Conservation (phyloP, 2,888 invertebrate species). For the Synergus japonicus region DNA sequence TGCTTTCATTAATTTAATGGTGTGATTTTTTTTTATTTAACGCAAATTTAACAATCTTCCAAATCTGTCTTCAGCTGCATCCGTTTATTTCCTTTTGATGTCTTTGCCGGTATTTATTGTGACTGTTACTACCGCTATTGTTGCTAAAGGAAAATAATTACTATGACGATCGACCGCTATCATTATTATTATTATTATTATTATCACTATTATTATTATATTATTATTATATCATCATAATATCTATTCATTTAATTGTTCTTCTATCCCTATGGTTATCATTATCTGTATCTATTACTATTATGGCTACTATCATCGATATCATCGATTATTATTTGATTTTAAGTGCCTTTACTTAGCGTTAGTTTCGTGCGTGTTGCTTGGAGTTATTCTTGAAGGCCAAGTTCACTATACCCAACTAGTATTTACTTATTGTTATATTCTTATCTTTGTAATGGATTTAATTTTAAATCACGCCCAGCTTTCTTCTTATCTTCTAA, state of each 20-base stretch:
- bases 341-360: conserved; percentile 39
- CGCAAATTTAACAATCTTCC: conserved; percentile 10
- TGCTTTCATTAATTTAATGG: conserved; percentile 2
- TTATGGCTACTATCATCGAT: conserved; percentile 47
- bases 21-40: neutral
- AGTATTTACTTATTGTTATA: conserved; percentile 36
- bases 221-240: conserved; percentile 39
- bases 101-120: conserved; percentile 46
- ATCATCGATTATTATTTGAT: conserved; percentile 38
- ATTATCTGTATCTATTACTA: conserved; percentile 48
- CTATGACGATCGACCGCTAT: conserved; percentile 34
- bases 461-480: conserved; percentile 35
- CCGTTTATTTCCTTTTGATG: conserved; percentile 15
- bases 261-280: conserved; percentile 44
- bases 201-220: conserved; percentile 41
- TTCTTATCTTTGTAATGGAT: conserved; percentile 30
- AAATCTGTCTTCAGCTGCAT: conserved; percentile 28
- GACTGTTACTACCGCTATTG: conserved; percentile 43
- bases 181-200: conserved; percentile 41
- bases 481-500: conserved; percentile 20
- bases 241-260: conserved; percentile 43
- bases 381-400: conserved; percentile 9
- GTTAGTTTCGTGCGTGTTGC: conserved; percentile 35
- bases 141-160: conserved; percentile 40
- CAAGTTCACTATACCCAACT: conserved; percentile 34